Evolutionary conservation across 2,113 vertebrate genomes (phyloP).

Genomic region (Misgurnus mizolepis): DNA sequence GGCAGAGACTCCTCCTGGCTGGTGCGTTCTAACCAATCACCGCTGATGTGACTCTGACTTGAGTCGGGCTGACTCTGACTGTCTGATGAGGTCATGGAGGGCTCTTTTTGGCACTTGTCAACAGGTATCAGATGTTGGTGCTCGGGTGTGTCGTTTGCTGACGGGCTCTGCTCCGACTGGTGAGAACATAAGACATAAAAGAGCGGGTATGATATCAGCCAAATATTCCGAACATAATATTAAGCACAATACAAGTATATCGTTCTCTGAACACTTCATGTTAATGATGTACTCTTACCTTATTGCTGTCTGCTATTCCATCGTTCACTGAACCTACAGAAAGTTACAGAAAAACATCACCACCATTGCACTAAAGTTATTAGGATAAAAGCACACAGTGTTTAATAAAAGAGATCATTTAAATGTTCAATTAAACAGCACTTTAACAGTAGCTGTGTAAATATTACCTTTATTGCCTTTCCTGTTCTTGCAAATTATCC

Average conservation of each 20-base stretch:
- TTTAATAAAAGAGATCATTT: neutral
- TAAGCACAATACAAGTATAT: neutral
- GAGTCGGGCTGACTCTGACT: constrained; percentile 51
- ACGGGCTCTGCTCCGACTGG: neutral
- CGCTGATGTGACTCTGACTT: constrained; percentile 19
- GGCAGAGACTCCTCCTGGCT: constrained; percentile 55
- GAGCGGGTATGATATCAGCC: too few relatives aligned
- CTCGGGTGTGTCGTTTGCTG: constrained; percentile 38
- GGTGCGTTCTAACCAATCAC: constrained; percentile 35
- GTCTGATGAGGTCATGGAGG: constrained; percentile 42
- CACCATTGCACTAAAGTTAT: too few relatives aligned
- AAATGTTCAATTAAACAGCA: neutral
- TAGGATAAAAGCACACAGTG: too few relatives aligned
- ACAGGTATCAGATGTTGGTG: constrained; percentile 53
- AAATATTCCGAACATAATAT: too few relatives aligned
- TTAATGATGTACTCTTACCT: constrained; percentile 19
- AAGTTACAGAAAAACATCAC: neutral
- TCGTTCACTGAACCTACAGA: constrained; percentile 4
- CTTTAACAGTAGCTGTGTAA: neutral
- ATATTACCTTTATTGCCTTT: constrained; percentile 33
- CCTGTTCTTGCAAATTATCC: constrained; percentile 23
- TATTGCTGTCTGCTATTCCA: neutral
- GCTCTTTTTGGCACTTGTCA: constrained; percentile 35
- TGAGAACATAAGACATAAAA: neutral
- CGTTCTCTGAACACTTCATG: neutral